phyloP scores from a whole-genome alignment of 23 tunicate species.

The Oikopleura albicans region DNA sequence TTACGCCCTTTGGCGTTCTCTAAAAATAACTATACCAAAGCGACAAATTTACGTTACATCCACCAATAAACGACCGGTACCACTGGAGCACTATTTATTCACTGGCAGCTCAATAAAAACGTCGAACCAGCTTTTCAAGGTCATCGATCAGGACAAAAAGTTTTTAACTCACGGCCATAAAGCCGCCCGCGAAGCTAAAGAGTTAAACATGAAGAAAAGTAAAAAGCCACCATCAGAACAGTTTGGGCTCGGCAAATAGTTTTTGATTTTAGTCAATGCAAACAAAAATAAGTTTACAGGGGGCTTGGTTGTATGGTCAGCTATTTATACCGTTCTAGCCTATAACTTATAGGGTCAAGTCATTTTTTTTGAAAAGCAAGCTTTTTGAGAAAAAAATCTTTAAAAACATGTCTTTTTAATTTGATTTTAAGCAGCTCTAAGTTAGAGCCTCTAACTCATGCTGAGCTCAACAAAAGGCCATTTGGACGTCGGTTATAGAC shows the following conservation, averaged over 20 bases:
- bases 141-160: conserved; percentile 42
- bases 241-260: no score
- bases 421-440: background rate
- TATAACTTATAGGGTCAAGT: no score
- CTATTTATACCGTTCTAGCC: no score
- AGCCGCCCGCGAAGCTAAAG: conserved; percentile 54
- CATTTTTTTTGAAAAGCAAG: background rate
- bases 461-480: conserved; percentile 35
- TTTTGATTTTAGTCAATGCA: background rate
- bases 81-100: conserved; percentile 63
- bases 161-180: conserved; percentile 42
- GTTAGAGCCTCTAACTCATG: background rate
- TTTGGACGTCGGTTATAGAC: conserved; percentile 64
- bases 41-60: conserved; percentile 69
- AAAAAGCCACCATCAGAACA: conserved; percentile 22
- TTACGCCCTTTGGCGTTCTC: no score
- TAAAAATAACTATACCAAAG: no score
- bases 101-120: conserved; percentile 88
- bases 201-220: conserved; percentile 36
- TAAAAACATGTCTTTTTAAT: background rate
- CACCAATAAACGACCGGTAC: conserved; percentile 78
- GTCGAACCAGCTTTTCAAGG: conserved; percentile 54
- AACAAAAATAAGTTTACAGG: background rate
- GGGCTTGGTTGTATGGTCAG: background rate
- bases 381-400: background rate